Base-by-base conservation (phyloP, 2,888 invertebrate genomes). In the Plebejus anna region DNA sequence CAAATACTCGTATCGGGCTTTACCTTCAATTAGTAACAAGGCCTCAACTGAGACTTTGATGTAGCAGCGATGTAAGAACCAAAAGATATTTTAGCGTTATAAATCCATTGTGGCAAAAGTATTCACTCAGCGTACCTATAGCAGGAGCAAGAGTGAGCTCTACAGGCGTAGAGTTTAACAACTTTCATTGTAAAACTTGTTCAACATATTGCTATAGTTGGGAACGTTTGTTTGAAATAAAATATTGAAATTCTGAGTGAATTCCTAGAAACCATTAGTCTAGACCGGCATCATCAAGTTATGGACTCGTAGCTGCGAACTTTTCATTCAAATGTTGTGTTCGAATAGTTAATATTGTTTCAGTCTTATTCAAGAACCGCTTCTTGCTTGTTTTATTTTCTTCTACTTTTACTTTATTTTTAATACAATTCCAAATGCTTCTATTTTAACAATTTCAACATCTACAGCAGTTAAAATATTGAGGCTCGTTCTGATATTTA, bases 171-270 rank as follows among this genome's bases (percentile, higher is more conserved):
- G 73, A 73, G 73, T 73, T 73, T 73, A 51, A 55, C 51, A 73
- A 73, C 73, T 73, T 73, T 55, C 73, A 55, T 55, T 73, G 73
- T 55, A 73, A 73, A 73, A 73, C 32, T 73, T 73, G 73, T 32
- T 13, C 32, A 16, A 51, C 73, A 73, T 16, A 73, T 55, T 73
- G 73, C 73, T 47, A 22, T 73, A 51, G 73, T 55, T 55, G 55
- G 16, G 51, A 73, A 73, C 73, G 32, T 73, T 47, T 55, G 73
- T 55, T 32, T 32, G 22, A 55, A 51, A 32, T 73, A 55, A 73
- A 28, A 73, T 73, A 73, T 73, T 73, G 73, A 73, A 47, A 73
- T 73, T 73, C 51, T 32, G 55, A 73, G 55, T 73, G 32, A 47
- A 72, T 72, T 47, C 28, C 42, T 42, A 42, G 42, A 5, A 22